Evolutionary conservation across 92 coral and sea anemone genomes (phyloP), one percentile per base, ranked within the genome.

Genomic region (Epizoanthus stellaris): DNA sequence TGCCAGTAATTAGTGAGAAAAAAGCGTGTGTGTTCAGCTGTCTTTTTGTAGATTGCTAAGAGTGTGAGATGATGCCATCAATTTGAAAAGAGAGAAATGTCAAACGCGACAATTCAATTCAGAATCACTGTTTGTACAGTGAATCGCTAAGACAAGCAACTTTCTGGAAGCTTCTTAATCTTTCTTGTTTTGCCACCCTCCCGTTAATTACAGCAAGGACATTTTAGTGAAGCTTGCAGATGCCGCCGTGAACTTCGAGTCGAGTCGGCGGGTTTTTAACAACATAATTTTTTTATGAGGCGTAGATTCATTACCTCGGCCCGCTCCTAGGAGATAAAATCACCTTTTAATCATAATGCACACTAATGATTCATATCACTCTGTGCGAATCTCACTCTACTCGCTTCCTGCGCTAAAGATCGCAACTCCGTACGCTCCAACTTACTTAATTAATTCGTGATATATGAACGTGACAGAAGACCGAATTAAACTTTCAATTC

Each of bases 1-100:
- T 63, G 83, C 10, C 83, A 79, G 83, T 79, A 79, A 79, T 79
- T 79, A 79, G 83, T 79, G 83, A 62, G 83, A 79, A 79, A 61
- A 63, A 62, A 64, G 43, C 16, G 0, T 64, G 83, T 79, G 72
- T 79, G 70, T 4, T 79, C 83, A 79, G 83, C 83, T 79, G 83
- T 62, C 72, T 58, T 13, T n/a, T 63, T 47, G 43, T 36, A 63
- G 60, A 79, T 63, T 19, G 34, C 72, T 79, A 43, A 79, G 83
- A 61, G 72, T 20, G 67, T 5, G 57, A 25, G 60, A 13, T 19
- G 71, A 12, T 43, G 83, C 71, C 38, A 15, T 79, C 19, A 79
- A 63, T 42, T 42, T 16, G 72, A 63, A 38, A 25, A 23, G 72
- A 42, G 65, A 34, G 59, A 7, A 63, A 42, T 62, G 58, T 79